Conservation (phyloP, 1,140 invertebrate genomes). For the Ceratina japonica region DNA sequence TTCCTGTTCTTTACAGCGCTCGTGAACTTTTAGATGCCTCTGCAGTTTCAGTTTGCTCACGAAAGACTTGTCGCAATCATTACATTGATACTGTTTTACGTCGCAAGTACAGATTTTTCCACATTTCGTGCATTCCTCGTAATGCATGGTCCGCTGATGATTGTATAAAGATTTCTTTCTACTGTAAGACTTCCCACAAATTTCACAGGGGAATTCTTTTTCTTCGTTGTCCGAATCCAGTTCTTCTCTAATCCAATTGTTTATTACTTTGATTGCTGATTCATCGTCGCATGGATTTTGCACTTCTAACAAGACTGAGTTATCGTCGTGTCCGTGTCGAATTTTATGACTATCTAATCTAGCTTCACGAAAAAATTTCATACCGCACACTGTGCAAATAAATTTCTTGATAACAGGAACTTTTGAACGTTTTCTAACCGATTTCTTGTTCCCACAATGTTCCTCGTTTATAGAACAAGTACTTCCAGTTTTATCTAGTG, state of each 20-base stretch:
- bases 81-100: conserved; percentile 83
- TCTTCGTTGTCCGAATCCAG: conserved; percentile 70
- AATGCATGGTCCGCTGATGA: conserved; percentile 63
- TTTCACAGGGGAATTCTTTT: conserved; percentile 68
- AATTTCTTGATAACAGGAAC: conserved; percentile 61
- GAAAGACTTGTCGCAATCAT: conserved; percentile 83
- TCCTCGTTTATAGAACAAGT: conserved; percentile 22
- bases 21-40: conserved; percentile 75
- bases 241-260: conserved; percentile 72
- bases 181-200: conserved; percentile 71
- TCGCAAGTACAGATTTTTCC: conserved; percentile 42
- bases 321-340: conserved; percentile 60
- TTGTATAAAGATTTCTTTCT: conserved; percentile 70
- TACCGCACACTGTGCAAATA: conserved; percentile 66
- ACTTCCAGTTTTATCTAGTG: conserved; percentile 33
- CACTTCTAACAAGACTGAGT: conserved; percentile 46
- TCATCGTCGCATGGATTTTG: conserved; percentile 68
- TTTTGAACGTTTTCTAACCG: conserved; percentile 57
- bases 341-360: conserved; percentile 64
- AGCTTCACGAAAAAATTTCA: conserved; percentile 68
- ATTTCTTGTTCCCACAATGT: conserved; percentile 47
- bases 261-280: conserved; percentile 70
- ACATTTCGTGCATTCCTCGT: conserved; percentile 46
- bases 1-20: conserved; percentile 67
- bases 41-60: conserved; percentile 78